Conservation (phyloP, 2,888 invertebrate species). For the Acleris holmiana region DNA sequence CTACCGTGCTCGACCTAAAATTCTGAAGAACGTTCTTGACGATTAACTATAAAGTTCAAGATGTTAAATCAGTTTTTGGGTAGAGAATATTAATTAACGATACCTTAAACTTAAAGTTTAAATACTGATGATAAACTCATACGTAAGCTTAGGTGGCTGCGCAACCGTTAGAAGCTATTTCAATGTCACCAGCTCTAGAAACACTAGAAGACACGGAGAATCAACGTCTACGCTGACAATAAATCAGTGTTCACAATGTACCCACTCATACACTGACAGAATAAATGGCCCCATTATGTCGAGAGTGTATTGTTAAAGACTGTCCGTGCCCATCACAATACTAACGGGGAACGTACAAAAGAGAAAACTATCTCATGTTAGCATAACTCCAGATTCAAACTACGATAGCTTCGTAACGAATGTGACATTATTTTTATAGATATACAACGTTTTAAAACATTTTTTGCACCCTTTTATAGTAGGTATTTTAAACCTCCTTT, state of each 20-base stretch:
- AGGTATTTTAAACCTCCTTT: too few relatives aligned
- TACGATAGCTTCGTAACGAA: not conserved
- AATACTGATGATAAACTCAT: not conserved
- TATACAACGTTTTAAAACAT: too few relatives aligned
- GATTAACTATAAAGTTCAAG: too few relatives aligned
- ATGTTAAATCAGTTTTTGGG: too few relatives aligned
- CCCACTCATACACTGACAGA: constrained; percentile 69
- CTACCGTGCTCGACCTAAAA: too few relatives aligned
- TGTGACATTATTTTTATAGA: too few relatives aligned
- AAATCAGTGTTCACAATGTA: constrained; percentile 51
- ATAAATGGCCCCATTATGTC: constrained; percentile 80
- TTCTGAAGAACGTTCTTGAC: too few relatives aligned
- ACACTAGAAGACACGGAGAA: constrained; percentile 41
- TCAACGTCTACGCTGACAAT: constrained; percentile 52
- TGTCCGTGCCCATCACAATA: constrained; percentile 76
- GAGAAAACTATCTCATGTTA: constrained; percentile 59
- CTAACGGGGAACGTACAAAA: constrained; percentile 64
- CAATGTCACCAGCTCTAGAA: constrained; percentile 12
- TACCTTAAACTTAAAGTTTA: not conserved
- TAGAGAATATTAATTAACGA: not conserved
- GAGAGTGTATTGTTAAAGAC: constrained; percentile 77
- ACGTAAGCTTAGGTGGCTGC: not conserved
- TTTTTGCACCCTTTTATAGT: too few relatives aligned
- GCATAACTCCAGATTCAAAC: constrained; percentile 45
- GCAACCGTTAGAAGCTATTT: constrained; percentile 1